These are phyloP conservation scores for Hydrozoanthus tunicans DNA, from an alignment of 64 coral and sea anemone genomes.

Conservation along the genomic window DNA sequence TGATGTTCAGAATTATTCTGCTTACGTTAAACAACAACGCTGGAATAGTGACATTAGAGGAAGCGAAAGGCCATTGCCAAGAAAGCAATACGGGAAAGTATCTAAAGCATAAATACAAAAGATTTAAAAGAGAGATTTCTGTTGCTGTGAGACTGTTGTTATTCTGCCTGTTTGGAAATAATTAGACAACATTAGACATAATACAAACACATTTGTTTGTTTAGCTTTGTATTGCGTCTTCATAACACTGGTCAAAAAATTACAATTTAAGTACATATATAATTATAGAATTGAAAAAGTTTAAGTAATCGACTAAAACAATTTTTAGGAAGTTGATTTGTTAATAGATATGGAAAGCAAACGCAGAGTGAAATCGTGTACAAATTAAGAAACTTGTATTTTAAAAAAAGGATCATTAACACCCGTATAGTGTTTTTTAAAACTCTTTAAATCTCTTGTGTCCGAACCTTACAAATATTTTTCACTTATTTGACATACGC, in stretches of 20 bases:
- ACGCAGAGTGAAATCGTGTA: background rate
- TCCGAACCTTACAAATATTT: too few relatives aligned
- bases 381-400: background rate
- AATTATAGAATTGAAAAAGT: background rate
- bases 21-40: slow-evolving; percentile 78
- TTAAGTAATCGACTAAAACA: too few relatives aligned
- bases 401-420: background rate
- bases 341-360: background rate
- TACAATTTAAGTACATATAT: background rate
- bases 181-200: background rate
- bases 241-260: background rate
- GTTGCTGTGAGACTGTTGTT: background rate
- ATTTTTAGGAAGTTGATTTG: too few relatives aligned
- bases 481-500: too few relatives aligned
- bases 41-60: slow-evolving; percentile 68
- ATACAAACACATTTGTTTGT: background rate
- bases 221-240: background rate
- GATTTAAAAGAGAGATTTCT: background rate
- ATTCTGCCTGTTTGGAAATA: background rate
- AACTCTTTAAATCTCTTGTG: background rate
- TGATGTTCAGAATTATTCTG: slow-evolving; percentile 50
- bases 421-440: background rate
- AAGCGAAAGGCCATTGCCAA: slow-evolving; percentile 21
- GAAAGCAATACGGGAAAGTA: slow-evolving; percentile 19
- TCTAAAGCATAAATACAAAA: background rate